phyloP scores from a whole-genome alignment of 1,140 invertebrate species.

The Sitobion miscanthi region DNA sequence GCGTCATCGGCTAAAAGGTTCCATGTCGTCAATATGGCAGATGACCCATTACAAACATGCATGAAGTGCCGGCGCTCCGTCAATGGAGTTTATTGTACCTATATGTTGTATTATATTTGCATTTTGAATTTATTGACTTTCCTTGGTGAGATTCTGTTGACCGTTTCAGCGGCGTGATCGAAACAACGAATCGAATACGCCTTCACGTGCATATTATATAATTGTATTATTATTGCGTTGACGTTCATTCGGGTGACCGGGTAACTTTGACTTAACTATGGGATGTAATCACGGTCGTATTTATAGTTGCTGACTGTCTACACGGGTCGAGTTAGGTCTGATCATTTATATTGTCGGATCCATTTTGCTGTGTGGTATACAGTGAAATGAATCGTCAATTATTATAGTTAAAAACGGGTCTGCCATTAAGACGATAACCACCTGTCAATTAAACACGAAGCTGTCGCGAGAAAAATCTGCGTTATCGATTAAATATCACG shows the following conservation, averaged over 20 bases:
- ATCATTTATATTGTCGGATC: background rate
- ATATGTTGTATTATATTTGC: too few species aligned
- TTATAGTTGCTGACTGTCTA: background rate
- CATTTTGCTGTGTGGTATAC: background rate
- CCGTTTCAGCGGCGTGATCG: background rate
- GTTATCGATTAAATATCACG: too few species aligned
- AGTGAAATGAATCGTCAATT: background rate
- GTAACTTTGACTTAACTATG: background rate
- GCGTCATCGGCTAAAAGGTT: too few species aligned
- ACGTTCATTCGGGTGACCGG: too few species aligned
- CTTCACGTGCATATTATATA: background rate
- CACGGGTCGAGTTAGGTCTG: background rate
- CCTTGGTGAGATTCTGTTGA: background rate
- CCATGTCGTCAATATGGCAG: background rate
- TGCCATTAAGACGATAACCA: too few species aligned
- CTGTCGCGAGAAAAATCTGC: too few species aligned
- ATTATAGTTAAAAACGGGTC: too few species aligned
- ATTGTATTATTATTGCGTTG: too few species aligned
- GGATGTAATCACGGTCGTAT: background rate
- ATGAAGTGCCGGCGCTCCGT: background rate
- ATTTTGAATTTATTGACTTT: background rate
- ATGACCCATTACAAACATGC: background rate
- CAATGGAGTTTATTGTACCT: background rate
- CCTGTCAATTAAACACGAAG: too few species aligned
- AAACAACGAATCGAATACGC: background rate